Evolutionary conservation across 2,888 invertebrate species (phyloP).

Genomic region (Callosobruchus maculatus): DNA sequence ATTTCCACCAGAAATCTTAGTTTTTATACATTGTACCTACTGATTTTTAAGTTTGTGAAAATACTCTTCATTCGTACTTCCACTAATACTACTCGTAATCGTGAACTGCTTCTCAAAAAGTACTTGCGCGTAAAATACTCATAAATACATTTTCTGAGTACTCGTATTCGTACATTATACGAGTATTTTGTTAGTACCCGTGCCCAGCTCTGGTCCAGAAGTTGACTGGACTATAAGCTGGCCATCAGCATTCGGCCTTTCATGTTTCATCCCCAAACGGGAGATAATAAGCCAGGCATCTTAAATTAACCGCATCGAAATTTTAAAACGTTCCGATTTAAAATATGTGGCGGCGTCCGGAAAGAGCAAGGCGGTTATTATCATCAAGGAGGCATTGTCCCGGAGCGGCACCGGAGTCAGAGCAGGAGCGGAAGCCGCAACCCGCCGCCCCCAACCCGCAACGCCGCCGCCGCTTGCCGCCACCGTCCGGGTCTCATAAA

Average conservation of each 20-base stretch:
- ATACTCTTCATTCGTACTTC: too few species aligned
- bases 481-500: constrained; percentile 49
- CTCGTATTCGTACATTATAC: too few species aligned
- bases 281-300: neutral
- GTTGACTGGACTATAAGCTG: neutral
- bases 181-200: too few species aligned
- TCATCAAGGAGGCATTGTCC: constrained; percentile 36
- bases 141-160: too few species aligned
- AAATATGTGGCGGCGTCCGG: neutral
- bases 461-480: constrained; percentile 29
- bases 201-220: neutral
- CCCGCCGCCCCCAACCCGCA: constrained; percentile 16
- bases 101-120: too few species aligned
- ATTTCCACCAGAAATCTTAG: too few species aligned
- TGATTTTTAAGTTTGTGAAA: too few species aligned
- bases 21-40: too few species aligned
- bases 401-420: constrained; percentile 30
- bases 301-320: neutral
- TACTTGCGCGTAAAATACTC: too few species aligned
- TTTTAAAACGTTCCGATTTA: neutral
- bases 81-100: too few species aligned
- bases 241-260: neutral
- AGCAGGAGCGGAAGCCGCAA: constrained; percentile 47
- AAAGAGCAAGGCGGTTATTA: constrained; percentile 27
- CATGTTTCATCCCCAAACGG: neutral